Conservation (phyloP, 2,888 invertebrate genomes). For the Agrenia bidenticulata region DNA sequence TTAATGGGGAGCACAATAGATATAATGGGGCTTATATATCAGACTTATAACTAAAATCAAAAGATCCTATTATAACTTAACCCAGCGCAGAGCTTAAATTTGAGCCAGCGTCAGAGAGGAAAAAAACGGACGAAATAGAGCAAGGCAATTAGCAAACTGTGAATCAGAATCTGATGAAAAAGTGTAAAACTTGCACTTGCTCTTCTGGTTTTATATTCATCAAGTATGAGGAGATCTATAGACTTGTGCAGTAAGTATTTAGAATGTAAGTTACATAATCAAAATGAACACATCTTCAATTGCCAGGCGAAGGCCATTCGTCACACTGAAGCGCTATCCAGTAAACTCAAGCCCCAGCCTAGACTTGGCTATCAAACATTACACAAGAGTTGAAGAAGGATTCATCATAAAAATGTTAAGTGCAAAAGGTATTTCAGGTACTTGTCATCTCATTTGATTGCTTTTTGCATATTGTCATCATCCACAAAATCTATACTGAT, state of each 20-base stretch:
- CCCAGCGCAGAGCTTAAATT: too few relatives aligned
- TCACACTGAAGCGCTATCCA: conserved; percentile 4
- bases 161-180: conserved; percentile 23
- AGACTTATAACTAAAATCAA: too few relatives aligned
- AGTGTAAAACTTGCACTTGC: conserved; percentile 17
- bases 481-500: conserved; percentile 2
- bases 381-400: conserved; percentile 6
- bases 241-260: not conserved
- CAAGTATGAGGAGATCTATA: too few relatives aligned
- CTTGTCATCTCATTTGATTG: conserved; percentile 17
- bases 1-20: too few relatives aligned
- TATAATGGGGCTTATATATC: too few relatives aligned
- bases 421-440: conserved; percentile 10
- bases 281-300: not conserved
- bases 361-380: not conserved
- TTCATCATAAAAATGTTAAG: conserved; percentile 15
- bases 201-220: not conserved
- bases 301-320: not conserved
- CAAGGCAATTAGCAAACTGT: conserved; percentile 42
- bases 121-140: conserved; percentile 38
- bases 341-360: not conserved
- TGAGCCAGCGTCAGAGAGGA: not conserved
- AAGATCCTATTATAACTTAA: too few relatives aligned
- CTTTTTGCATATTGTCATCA: conserved; percentile 5
- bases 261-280: conserved; percentile 8